These are phyloP conservation scores for Hyposoter didymator DNA, from an alignment of 2,888 invertebrate species.

Conservation along the genomic window DNA sequence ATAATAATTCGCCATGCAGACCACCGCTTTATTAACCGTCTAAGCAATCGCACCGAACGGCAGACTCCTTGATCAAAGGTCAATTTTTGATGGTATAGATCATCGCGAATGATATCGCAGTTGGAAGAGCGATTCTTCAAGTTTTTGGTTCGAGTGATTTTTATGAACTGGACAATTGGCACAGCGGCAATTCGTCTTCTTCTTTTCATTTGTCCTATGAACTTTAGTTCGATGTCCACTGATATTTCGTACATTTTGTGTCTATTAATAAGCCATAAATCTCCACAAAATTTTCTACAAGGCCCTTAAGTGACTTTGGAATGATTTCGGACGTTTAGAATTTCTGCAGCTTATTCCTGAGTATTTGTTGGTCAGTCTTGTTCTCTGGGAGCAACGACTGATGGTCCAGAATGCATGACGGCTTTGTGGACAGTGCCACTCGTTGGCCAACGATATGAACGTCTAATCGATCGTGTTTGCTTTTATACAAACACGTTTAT, in stretches of 20 bases:
- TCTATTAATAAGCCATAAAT: conserved; percentile 42
- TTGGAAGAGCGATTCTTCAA: conserved; percentile 23
- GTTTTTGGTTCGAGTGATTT: neutral
- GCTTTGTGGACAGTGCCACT: neutral
- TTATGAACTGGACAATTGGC: conserved; percentile 2
- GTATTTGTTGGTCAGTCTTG: neutral
- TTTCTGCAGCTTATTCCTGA: neutral
- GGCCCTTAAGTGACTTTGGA: neutral
- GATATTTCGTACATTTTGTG: conserved; percentile 25
- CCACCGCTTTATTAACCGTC: conserved; percentile 26
- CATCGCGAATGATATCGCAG: conserved; percentile 10
- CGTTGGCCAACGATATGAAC: neutral
- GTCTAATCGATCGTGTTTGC: neutral
- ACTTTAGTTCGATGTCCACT: neutral
- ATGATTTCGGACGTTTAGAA: neutral
- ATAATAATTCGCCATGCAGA: conserved; percentile 49
- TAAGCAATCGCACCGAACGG: conserved; percentile 11
- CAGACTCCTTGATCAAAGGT: conserved; percentile 37
- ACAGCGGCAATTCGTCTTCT: neutral
- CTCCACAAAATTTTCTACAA: neutral
- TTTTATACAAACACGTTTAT: neutral
- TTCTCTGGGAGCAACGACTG: too few relatives aligned
- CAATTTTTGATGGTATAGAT: conserved; percentile 47
- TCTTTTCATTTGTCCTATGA: conserved; percentile 4
- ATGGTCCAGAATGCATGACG: neutral